A percentile compares a stretch with the other conserved stretches of the same genome.
phyloP scores from a whole-genome alignment of 2,113 vertebrate genomes.

The Taxidea taxus region DNA sequence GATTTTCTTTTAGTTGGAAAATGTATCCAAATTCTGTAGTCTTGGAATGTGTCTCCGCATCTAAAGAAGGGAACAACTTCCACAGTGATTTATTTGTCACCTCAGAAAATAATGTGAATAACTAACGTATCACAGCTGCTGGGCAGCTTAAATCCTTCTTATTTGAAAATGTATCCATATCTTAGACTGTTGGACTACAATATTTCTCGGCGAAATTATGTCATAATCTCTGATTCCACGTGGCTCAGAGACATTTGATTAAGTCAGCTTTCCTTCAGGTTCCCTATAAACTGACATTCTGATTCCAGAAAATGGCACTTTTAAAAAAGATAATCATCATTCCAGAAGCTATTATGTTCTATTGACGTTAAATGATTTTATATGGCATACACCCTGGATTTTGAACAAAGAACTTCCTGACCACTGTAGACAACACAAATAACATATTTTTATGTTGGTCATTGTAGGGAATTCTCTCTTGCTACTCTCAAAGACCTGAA shows the following conservation, averaged over 20 bases:
- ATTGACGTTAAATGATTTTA: background rate
- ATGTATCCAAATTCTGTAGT: background rate
- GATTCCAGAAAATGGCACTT: background rate
- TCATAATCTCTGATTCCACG: background rate
- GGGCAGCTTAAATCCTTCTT: background rate
- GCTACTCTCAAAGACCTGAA: background rate
- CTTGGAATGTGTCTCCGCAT: background rate
- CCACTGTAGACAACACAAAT: background rate
- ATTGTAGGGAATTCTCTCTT: background rate
- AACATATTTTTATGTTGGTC: background rate
- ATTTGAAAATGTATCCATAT: background rate
- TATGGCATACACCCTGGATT: background rate
- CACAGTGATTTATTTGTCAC: background rate
- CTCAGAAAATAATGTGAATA: background rate
- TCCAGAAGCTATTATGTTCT: background rate
- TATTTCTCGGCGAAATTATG: background rate
- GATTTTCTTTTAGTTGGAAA: background rate
- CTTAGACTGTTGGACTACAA: background rate
- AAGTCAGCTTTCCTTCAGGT: background rate
- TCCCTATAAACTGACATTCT: background rate
- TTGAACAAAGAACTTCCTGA: background rate
- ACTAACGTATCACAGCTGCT: background rate
- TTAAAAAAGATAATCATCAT: background rate
- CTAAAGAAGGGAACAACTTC: background rate
- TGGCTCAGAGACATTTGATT: background rate